These are phyloP conservation scores for Shargacucullia verbasci DNA, from an alignment of 2,888 invertebrate genomes.

Conservation along the genomic window DNA sequence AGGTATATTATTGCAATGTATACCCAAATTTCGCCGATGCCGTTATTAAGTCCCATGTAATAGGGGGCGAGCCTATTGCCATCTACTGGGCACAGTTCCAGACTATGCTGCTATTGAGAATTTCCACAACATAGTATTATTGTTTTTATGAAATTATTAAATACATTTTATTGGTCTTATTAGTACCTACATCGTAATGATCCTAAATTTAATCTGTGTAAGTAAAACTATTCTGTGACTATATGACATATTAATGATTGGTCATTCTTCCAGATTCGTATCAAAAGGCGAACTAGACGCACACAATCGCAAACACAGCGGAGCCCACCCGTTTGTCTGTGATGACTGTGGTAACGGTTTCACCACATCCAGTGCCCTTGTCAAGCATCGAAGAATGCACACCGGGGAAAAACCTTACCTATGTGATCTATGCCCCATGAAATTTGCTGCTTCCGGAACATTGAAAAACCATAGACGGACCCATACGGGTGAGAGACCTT, in stretches of 20 bases:
- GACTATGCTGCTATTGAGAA: too few relatives aligned
- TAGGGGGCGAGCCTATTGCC: too few relatives aligned
- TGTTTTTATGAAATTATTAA: too few relatives aligned
- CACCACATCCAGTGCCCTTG: conserved; percentile 89
- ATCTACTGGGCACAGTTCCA: too few relatives aligned
- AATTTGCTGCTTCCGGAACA: conserved; percentile 88
- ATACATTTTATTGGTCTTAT: too few relatives aligned
- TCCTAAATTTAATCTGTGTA: too few relatives aligned
- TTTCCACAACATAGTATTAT: too few relatives aligned
- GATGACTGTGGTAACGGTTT: conserved; percentile 88
- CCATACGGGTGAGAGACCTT: conserved; percentile 90
- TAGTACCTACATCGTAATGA: too few relatives aligned
- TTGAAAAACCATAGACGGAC: conserved; percentile 89
- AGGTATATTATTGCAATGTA: too few relatives aligned
- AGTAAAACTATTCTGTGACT: too few relatives aligned
- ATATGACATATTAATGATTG: background rate
- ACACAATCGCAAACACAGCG: conserved; percentile 88
- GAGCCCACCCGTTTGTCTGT: conserved; percentile 90
- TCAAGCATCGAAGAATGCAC: conserved; percentile 89
- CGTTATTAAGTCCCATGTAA: too few relatives aligned
- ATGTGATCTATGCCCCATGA: conserved; percentile 89
- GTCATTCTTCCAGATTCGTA: conserved; percentile 74
- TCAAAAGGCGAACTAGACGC: conserved; percentile 88
- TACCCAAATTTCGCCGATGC: too few relatives aligned
- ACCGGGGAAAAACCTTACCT: conserved; percentile 89